phyloP scores from a whole-genome alignment of 92 coral and sea anemone genomes.

The Pocillopora grandis region DNA sequence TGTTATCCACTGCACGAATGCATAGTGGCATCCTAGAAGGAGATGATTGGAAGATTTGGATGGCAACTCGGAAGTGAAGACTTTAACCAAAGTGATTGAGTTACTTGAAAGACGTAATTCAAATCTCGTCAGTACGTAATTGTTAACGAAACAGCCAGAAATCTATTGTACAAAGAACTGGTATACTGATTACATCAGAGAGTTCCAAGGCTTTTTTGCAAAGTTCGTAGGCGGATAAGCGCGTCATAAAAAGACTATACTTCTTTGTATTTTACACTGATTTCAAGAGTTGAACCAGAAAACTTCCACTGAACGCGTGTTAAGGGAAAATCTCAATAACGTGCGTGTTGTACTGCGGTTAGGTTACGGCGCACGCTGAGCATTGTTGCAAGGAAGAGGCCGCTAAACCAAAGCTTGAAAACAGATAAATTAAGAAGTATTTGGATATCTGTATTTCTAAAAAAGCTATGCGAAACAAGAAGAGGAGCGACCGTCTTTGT shows the following conservation, averaged over 20 bases:
- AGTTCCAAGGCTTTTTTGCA: too few species aligned
- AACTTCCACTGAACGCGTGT: not conserved
- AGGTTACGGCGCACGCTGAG: too few species aligned
- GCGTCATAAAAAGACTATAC: too few species aligned
- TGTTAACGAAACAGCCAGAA: too few species aligned
- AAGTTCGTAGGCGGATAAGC: too few species aligned
- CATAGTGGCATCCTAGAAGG: not conserved
- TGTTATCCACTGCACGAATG: slow-evolving; percentile 11
- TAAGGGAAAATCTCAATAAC: too few species aligned
- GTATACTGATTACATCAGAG: too few species aligned
- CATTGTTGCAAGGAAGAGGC: not conserved
- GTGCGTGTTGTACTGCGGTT: too few species aligned
- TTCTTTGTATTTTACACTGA: not conserved
- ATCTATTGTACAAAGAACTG: too few species aligned
- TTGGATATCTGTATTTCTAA: not conserved
- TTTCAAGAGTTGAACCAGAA: not conserved
- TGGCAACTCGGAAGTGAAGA: not conserved
- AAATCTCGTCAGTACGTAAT: too few species aligned
- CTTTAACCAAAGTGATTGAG: too few species aligned
- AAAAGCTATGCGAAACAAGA: slow-evolving; percentile 17
- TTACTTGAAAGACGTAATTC: too few species aligned
- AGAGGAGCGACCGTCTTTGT: slow-evolving; percentile 32
- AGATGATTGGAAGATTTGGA: not conserved
- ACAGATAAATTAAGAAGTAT: not conserved
- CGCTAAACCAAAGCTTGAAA: not conserved